Evolutionary conservation across 2,888 invertebrate genomes (phyloP), one percentile per base, ranked within the genome.

Genomic region (Lysandra bellargus): DNA sequence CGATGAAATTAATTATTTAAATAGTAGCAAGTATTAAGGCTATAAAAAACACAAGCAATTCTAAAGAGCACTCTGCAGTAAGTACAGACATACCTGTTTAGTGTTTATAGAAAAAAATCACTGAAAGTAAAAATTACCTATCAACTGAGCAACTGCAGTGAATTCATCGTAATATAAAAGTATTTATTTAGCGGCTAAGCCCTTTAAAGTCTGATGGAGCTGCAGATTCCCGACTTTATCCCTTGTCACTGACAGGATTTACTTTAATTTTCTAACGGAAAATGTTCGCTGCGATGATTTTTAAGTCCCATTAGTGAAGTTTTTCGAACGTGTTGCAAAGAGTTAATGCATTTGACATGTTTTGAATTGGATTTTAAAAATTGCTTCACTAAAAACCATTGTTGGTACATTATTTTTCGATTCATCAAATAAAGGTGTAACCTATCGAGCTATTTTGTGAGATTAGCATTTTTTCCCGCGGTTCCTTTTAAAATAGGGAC

Each of bases 161-260:
- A 53, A 17, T 57, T 76, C 2, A 33, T 76, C 44, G 49, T 33
- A 76, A 73, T 74, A 79, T 60, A 74, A 74, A 78, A 80, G 82
- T 82, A 82, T 82, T 83, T 82, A 82, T 82, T 83, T 81, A 82
- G 80, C 80, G 79, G 80, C 81, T 81, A 83, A 89, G 87, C 85
- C 87, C 85, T 84, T 86, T 85, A 85, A 87, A 86, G 85, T 86
- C 85, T 85, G 84, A 86, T 86, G 84, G 85, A 86, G 84, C 84
- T 83, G 61, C 80, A 79, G 80, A 81, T 80, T 82, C 81, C 80
- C 82, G 82, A 81, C 81, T 79, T 80, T 82, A 83, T 80, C 82
- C 82, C 80, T 79, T 82, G 81, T 81, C 82, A 82, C 74, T 82
- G 83, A 81, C 81, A 81, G 82, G 83, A 82, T 83, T 82, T 82